Evolutionary conservation across 2,888 invertebrate genomes (phyloP), one percentile per base, ranked within the genome.

Genomic region (Metalampra italica): DNA sequence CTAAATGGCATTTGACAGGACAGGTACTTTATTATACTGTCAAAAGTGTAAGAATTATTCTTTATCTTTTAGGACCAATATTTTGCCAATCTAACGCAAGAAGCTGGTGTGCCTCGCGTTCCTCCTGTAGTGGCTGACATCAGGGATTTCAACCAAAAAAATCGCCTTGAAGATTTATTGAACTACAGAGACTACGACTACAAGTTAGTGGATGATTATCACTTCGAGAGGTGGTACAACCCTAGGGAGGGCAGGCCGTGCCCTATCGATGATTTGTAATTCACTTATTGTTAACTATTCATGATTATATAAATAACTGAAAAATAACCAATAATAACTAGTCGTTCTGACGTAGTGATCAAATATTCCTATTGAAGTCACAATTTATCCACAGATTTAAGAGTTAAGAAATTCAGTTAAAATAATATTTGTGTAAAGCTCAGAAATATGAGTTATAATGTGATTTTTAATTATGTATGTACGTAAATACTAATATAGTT

Each of bases 161-260:
- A 81, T 56, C 72, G 88, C 12, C 47, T 87, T 1, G 84, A 87
- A 29, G 85, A 89, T 50, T 57, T 86, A 3, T 58, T 84, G 0
- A 80, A 85, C 59, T 89, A 87, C 52, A 70, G 89, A 12, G 84
- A 88, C 41, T 88, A 78, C 37, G 83, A 87, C 38, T 87, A 75
- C 50, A 68, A 75, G 14, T 55, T 88, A 1, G 53, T 78, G 8
- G 81, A 85, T 29, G 66, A 73, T 3, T 44, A 62, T 3, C 71
- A 74, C 41, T 89, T 76, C 48, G 74, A 76, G 29, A 71, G 82
- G 30, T 68, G 59, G 50, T 79, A 86, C 48, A 72, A 68, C 42
- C 75, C 75, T 1, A 76, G 75, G n/a, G 60, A 68, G 42, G 75
- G 66, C 40, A 51, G 56, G 3, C 64, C 71, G n/a, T 84, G 83